phyloP scores from a whole-genome alignment of 2,113 vertebrate species.

The Hippocampus comes region DNA sequence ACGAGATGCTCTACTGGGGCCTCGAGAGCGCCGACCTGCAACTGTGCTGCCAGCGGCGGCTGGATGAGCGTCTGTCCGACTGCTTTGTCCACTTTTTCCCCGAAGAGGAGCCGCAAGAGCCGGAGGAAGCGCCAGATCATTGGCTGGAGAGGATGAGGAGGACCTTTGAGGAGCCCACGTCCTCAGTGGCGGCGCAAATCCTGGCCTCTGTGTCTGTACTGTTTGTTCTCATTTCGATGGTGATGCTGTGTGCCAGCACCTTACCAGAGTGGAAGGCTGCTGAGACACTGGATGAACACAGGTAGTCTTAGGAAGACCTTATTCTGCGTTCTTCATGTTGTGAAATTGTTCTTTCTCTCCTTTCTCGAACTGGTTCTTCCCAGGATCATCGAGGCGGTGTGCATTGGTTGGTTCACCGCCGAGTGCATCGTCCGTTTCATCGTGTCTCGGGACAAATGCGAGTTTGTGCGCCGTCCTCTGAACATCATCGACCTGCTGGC shows the following conservation, averaged over 20 bases:
- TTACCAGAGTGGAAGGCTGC: constrained; percentile 88
- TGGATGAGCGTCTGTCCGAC: constrained; percentile 91
- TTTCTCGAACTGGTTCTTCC: constrained; percentile 7
- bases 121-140: constrained; percentile 6
- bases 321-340: too few species aligned
- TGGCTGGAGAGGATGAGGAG: constrained; percentile 89
- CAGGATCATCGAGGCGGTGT: constrained; percentile 95
- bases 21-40: constrained; percentile 88
- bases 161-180: constrained; percentile 92
- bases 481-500: constrained; percentile 97
- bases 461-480: constrained; percentile 90
- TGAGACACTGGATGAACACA: constrained; percentile 88
- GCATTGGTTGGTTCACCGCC: constrained; percentile 96
- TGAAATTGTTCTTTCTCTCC: not conserved
- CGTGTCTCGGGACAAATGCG: constrained; percentile 91
- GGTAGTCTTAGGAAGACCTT: constrained; percentile 62
- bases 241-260: constrained; percentile 94
- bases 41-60: constrained; percentile 89
- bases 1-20: constrained; percentile 96
- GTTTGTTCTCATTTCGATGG: constrained; percentile 94
- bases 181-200: constrained; percentile 88
- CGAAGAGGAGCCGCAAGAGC: constrained; percentile 53
- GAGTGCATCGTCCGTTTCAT: constrained; percentile 94
- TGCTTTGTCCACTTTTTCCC: constrained; percentile 83
- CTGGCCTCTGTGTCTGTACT: constrained; percentile 87